These are phyloP conservation scores for Centropyge bicolor DNA, from an alignment of 2,797 vertebrate genomes.

Conservation along the genomic window DNA sequence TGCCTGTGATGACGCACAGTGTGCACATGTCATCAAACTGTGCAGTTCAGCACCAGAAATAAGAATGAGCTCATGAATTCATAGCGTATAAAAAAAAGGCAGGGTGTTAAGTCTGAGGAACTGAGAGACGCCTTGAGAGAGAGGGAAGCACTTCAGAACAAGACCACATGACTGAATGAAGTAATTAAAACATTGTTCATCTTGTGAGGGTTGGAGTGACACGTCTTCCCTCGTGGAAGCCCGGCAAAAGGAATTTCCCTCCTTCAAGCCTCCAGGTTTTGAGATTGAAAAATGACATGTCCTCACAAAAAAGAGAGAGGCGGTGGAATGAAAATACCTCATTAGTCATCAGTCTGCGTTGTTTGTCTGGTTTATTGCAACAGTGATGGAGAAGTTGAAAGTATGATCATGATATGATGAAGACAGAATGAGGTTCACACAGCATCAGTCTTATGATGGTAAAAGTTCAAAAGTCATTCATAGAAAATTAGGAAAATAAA, in stretches of 20 bases:
- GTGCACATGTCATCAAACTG: conserved; percentile 52
- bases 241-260: neutral
- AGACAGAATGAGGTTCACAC: neutral
- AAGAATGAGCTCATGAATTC: conserved; percentile 45
- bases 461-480: neutral
- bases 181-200: neutral
- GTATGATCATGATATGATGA: neutral
- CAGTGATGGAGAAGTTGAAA: neutral
- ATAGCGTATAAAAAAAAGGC: neutral
- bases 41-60: conserved; percentile 48
- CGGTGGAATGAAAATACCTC: neutral
- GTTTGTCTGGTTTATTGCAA: neutral
- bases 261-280: neutral
- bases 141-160: neutral
- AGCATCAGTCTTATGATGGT: neutral
- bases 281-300: neutral
- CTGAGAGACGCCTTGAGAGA: neutral
- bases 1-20: conserved; percentile 26
- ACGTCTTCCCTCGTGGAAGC: neutral
- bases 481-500: neutral
- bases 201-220: neutral
- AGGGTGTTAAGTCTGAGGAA: conserved; percentile 56
- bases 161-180: neutral
- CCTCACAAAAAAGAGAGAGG: conserved; percentile 13
- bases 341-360: neutral